These are phyloP conservation scores for Tetraneura akinire DNA, from an alignment of 1,140 invertebrate genomes.

Conservation along the genomic window DNA sequence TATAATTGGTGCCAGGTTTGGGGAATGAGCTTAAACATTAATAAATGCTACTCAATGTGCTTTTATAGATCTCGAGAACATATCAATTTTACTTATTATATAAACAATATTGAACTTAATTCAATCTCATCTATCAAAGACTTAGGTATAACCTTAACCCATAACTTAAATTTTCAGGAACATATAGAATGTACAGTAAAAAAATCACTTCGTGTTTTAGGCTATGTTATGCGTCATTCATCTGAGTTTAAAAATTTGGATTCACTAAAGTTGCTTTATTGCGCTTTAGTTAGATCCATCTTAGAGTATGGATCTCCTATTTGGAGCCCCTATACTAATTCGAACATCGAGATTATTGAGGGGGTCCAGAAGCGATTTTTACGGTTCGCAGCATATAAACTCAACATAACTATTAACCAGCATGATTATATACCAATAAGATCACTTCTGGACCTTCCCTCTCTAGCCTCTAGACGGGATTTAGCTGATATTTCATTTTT, in stretches of 20 bases:
- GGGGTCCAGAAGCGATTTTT: slow-evolving; percentile 31
- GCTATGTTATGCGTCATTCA: slow-evolving; percentile 1
- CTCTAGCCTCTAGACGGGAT: too few relatives aligned
- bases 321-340: slow-evolving; percentile 20
- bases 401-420: not conserved
- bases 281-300: slow-evolving; percentile 24
- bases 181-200: slow-evolving; percentile 17
- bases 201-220: not conserved
- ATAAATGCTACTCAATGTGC: slow-evolving; percentile 26
- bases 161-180: slow-evolving; percentile 7
- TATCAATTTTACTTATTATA: slow-evolving; percentile 11
- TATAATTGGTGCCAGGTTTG: not conserved
- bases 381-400: not conserved
- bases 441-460: not conserved
- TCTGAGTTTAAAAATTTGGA: slow-evolving; percentile 5
- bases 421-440: not conserved
- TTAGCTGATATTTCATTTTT: too few relatives aligned
- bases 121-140: slow-evolving; percentile 18
- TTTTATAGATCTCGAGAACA: not conserved
- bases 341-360: slow-evolving; percentile 23
- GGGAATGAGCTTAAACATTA: slow-evolving; percentile 24
- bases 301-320: slow-evolving; percentile 46
- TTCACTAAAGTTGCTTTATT: slow-evolving; percentile 31
- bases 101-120: slow-evolving; percentile 17
- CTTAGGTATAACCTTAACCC: slow-evolving; percentile 16